A percentile compares a stretch with the other conserved stretches of the same genome.
Conservation (phyloP, 2,888 invertebrate species). For the Callyntrura sp. region DNA sequence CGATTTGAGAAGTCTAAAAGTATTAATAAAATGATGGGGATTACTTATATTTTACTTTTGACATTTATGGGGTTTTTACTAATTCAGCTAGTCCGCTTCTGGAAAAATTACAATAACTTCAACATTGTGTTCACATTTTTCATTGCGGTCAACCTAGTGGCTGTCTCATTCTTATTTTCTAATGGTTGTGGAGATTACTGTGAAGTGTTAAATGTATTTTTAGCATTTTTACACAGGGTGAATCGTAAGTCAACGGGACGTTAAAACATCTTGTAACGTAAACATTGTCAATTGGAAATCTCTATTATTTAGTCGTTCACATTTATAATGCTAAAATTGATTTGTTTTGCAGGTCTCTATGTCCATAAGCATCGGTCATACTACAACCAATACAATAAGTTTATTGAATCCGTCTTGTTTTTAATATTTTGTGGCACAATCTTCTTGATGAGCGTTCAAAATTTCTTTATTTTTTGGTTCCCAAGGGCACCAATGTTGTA, state of each 20-base stretch:
- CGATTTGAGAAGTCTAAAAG: background rate
- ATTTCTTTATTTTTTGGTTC: background rate
- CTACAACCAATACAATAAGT: constrained; percentile 4
- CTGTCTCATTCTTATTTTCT: background rate
- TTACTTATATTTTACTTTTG: background rate
- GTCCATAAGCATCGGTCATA: background rate
- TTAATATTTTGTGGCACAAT: background rate
- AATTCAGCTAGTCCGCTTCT: background rate
- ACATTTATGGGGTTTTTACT: background rate
- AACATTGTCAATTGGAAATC: no score
- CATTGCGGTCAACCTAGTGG: background rate
- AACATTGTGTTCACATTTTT: constrained; percentile 21
- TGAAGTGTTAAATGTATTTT: background rate
- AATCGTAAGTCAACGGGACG: constrained; percentile 42
- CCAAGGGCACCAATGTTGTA: constrained; percentile 8
- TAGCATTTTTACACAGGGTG: background rate
- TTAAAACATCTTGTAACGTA: no score
- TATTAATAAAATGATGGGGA: background rate
- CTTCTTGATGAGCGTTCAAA: background rate
- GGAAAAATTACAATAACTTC: constrained; percentile 20
- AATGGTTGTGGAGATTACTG: constrained; percentile 1
- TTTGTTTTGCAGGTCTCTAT: constrained; percentile 2
- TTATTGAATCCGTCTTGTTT: background rate
- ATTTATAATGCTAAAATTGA: background rate
- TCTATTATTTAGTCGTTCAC: background rate